These are phyloP conservation scores for Trichopria drosophilae DNA, from an alignment of 2,888 invertebrate species.

Conservation along the genomic window DNA sequence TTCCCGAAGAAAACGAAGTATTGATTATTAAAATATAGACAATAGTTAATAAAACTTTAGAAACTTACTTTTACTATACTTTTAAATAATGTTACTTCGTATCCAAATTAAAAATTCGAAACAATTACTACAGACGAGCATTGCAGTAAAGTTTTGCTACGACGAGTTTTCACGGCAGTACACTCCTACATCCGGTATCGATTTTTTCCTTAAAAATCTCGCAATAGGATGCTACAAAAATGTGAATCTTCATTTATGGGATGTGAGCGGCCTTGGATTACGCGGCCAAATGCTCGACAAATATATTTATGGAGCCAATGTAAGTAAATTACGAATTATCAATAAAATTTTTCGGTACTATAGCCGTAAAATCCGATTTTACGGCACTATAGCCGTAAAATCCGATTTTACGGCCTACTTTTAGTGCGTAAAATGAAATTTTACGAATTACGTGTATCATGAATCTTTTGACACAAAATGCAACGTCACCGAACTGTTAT, in stretches of 20 bases:
- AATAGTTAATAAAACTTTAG: not conserved
- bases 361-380: no score
- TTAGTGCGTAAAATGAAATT: no score
- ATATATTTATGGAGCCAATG: constrained; percentile 72
- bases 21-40: not conserved
- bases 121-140: constrained; percentile 62
- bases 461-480: no score
- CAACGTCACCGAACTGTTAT: not conserved
- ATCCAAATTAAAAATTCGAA: not conserved
- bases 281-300: constrained; percentile 78
- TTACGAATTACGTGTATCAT: not conserved
- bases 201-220: constrained; percentile 71
- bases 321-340: constrained; percentile 56
- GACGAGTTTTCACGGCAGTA: constrained; percentile 67
- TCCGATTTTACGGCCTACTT: no score
- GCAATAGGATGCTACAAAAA: constrained; percentile 62
- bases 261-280: constrained; percentile 79
- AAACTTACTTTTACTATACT: no score
- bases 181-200: constrained; percentile 71
- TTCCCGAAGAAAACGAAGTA: not conserved
- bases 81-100: no score
- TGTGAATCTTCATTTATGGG: constrained; percentile 78
- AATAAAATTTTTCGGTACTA: not conserved
- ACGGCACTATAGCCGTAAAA: no score
- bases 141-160: constrained; percentile 68